A percentile compares a stretch with the other conserved stretches of the same genome.
These are phyloP conservation scores for Orius insidiosus DNA, from an alignment of 1,140 invertebrate species.

Conservation along the genomic window DNA sequence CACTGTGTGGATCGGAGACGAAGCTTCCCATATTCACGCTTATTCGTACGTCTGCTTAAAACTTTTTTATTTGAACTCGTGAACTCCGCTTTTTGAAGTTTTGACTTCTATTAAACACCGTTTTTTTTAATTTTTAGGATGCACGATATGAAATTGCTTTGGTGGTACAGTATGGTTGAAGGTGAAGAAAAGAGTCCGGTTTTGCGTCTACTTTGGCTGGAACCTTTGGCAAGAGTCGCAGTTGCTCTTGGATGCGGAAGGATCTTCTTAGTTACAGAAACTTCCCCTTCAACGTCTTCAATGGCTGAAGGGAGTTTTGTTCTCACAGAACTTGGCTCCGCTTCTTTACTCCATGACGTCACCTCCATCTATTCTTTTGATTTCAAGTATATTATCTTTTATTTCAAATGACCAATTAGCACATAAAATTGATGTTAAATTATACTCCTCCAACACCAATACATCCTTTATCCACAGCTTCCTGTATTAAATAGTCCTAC, in stretches of 20 bases:
- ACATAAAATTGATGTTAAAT: background rate
- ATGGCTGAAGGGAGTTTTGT: constrained; percentile 53
- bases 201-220: constrained; percentile 38
- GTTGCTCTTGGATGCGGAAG: constrained; percentile 54
- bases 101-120: background rate
- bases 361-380: constrained; percentile 30
- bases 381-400: constrained; percentile 23
- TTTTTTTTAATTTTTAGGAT: constrained; percentile 4
- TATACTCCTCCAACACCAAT: too few species aligned
- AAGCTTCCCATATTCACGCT: constrained; percentile 57
- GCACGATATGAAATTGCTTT: constrained; percentile 10
- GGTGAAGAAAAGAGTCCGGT: constrained; percentile 28
- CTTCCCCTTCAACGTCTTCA: constrained; percentile 38
- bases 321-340: constrained; percentile 54
- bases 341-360: constrained; percentile 38
- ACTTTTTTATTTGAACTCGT: background rate
- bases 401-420: too few species aligned
- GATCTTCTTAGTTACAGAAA: constrained; percentile 48
- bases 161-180: constrained; percentile 35
- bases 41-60: constrained; percentile 41
- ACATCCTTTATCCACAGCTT: too few species aligned
- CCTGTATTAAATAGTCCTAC: too few species aligned
- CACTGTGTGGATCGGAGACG: constrained; percentile 75
- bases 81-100: background rate
- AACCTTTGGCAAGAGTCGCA: constrained; percentile 46